A percentile compares a stretch with the other conserved stretches of the same genome.
phyloP scores from a whole-genome alignment of 2,888 invertebrate species.

The Drosophila affinis region DNA sequence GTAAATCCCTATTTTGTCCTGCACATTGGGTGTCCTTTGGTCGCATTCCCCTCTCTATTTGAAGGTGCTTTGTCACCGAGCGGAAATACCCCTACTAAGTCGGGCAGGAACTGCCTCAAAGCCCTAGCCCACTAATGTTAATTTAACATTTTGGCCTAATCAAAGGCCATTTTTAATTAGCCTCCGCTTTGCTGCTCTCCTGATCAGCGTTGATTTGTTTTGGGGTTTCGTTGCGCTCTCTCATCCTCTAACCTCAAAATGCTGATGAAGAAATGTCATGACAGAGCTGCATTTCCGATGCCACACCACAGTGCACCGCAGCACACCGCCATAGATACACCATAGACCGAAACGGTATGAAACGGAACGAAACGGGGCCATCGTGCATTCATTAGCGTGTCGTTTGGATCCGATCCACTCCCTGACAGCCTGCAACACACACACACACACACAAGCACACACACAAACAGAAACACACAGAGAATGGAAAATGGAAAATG shows the following conservation, averaged over 20 bases:
- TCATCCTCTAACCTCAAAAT: slow-evolving; percentile 42
- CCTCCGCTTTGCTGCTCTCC: slow-evolving; percentile 19
- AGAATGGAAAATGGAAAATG: slow-evolving; percentile 39
- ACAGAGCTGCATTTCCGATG: slow-evolving; percentile 63
- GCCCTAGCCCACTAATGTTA: slow-evolving; percentile 31
- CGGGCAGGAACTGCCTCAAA: background rate
- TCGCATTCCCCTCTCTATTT: background rate
- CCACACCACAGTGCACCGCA: background rate
- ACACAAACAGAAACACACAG: slow-evolving; percentile 3
- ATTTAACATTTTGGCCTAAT: slow-evolving; percentile 55
- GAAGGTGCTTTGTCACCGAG: background rate
- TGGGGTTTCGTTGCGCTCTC: background rate
- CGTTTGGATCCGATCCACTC: slow-evolving; percentile 33
- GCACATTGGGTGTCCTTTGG: background rate
- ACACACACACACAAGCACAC: background rate
- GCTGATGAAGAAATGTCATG: slow-evolving; percentile 76
- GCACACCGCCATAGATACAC: background rate
- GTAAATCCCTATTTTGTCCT: too few species aligned
- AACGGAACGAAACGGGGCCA: slow-evolving; percentile 46
- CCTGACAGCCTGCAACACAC: background rate
- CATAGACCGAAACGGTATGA: background rate
- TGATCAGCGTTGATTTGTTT: slow-evolving; percentile 32
- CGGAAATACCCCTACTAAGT: background rate
- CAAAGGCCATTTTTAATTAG: slow-evolving; percentile 75
- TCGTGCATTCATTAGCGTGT: slow-evolving; percentile 53